phyloP scores from a whole-genome alignment of 2,888 invertebrate genomes.

The Caenorhabditis sp. region DNA sequence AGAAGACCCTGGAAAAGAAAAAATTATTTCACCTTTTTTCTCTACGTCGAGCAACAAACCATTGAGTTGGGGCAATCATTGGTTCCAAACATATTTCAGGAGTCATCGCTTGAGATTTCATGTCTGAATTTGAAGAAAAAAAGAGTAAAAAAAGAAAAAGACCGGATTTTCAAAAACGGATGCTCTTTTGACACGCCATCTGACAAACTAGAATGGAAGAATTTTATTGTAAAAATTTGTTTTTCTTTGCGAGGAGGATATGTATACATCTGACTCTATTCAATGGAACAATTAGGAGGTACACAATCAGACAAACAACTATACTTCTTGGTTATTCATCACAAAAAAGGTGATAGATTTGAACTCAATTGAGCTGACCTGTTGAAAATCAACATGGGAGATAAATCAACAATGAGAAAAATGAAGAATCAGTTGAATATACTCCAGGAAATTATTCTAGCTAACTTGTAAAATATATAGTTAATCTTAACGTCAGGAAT shows the following conservation, averaged over 20 bases:
- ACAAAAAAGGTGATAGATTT: too few species aligned
- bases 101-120: not conserved
- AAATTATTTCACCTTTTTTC: not conserved
- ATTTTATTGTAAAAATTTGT: not conserved
- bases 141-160: not conserved
- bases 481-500: too few species aligned
- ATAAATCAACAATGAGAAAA: too few species aligned
- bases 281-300: not conserved
- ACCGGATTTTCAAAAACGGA: not conserved
- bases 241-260: too few species aligned
- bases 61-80: slow-evolving; percentile 34
- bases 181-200: not conserved
- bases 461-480: too few species aligned
- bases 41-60: slow-evolving; percentile 8
- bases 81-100: slow-evolving; percentile 21
- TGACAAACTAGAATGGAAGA: not conserved
- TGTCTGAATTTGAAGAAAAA: not conserved
- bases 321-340: too few species aligned
- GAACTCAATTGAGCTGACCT: too few species aligned
- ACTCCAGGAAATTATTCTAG: too few species aligned
- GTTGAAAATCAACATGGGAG: too few species aligned
- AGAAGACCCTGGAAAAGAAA: slow-evolving; percentile 26
- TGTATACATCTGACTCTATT: not conserved
- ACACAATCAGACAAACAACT: too few species aligned
- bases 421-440: too few species aligned